Conservation (phyloP, 2,888 invertebrate species). For the Drosophila phalerata region DNA sequence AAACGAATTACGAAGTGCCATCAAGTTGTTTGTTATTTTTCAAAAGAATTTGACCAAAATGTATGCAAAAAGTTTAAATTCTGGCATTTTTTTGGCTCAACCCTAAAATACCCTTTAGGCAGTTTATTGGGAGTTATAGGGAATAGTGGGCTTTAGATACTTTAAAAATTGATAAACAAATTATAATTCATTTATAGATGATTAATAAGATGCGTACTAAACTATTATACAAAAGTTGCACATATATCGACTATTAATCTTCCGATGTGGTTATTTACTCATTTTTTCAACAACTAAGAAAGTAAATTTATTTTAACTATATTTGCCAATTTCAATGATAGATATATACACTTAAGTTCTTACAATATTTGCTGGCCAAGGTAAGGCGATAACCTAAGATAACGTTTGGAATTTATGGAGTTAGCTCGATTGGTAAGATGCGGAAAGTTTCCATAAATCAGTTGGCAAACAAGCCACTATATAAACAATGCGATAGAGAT, state of each 20-base stretch:
- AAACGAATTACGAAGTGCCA: neutral
- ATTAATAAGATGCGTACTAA: neutral
- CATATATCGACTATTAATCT: conserved; percentile 1
- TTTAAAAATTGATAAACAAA: neutral
- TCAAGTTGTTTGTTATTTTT: neutral
- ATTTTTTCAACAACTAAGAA: too few species aligned
- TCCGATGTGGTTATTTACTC: too few species aligned
- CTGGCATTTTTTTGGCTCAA: neutral
- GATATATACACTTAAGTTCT: neutral
- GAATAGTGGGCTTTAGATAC: neutral
- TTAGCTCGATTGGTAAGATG: neutral
- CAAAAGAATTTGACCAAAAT: neutral
- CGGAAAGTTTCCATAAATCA: neutral
- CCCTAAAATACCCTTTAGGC: neutral
- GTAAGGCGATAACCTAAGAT: neutral
- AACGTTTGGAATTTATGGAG: neutral
- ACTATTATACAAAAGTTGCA: neutral
- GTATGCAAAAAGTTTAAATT: conserved; percentile 2
- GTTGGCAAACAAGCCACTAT: too few species aligned
- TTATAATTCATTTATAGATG: neutral
- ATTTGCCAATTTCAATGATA: too few species aligned
- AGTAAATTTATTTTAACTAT: too few species aligned
- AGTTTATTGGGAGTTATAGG: neutral
- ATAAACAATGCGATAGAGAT: neutral
- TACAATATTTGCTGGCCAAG: neutral